Conservation (phyloP, 2,113 vertebrate species). For the Varanus komodoensis region DNA sequence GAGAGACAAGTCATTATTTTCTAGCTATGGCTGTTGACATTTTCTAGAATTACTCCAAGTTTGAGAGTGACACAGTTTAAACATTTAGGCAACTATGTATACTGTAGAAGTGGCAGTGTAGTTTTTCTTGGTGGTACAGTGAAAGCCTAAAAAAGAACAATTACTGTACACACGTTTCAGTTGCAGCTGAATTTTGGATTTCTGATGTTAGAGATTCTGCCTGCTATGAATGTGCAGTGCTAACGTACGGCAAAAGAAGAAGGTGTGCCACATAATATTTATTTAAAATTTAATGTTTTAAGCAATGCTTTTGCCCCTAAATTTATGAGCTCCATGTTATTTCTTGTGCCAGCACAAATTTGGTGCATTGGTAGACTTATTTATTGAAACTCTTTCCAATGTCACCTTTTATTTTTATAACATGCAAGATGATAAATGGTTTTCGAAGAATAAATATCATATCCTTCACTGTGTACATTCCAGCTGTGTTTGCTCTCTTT, state of each 20-base stretch:
- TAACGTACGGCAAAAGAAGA: conserved; percentile 24
- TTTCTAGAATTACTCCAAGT: conserved; percentile 49
- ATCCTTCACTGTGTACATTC: conserved; percentile 74
- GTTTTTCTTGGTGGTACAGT: conserved; percentile 58
- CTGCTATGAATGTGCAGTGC: conserved; percentile 1
- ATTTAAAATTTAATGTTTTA: conserved; percentile 50
- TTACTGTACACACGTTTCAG: conserved; percentile 68
- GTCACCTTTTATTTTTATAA: conserved; percentile 76
- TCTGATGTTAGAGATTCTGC: conserved; percentile 42
- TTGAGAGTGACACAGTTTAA: conserved; percentile 48
- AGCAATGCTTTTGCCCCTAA: conserved; percentile 60
- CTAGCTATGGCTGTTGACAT: conserved; percentile 57
- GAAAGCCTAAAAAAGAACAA: conserved; percentile 49
- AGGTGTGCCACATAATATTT: conserved; percentile 54
- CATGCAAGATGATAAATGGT: conserved; percentile 32
- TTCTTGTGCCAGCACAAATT: conserved; percentile 64
- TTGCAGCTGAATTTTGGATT: conserved; percentile 52
- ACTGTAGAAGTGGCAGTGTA: conserved; percentile 57
- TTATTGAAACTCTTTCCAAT: conserved; percentile 74
- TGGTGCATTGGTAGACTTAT: conserved; percentile 72
- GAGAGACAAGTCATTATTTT: conserved; percentile 66
- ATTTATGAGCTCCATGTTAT: conserved; percentile 50
- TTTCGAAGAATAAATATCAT: conserved; percentile 61
- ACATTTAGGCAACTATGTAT: conserved; percentile 65
- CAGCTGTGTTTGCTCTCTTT: conserved; percentile 59